These are phyloP conservation scores for Meandrusa payeni DNA, from an alignment of 2,888 invertebrate species.

Conservation along the genomic window DNA sequence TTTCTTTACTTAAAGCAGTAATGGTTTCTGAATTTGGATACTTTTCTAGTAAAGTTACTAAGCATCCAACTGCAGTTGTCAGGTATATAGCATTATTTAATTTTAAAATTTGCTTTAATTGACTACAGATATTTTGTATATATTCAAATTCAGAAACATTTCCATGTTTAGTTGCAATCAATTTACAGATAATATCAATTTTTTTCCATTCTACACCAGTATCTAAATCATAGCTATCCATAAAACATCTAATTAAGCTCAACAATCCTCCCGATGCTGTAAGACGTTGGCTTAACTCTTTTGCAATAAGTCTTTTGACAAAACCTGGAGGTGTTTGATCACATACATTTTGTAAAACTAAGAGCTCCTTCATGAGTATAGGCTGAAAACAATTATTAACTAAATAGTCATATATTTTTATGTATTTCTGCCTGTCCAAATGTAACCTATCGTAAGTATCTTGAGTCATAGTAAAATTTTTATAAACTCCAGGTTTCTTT, in stretches of 20 bases:
- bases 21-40: conserved; percentile 63
- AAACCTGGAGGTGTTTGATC: conserved; percentile 80
- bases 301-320: conserved; percentile 82
- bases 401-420: conserved; percentile 70
- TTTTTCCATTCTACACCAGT: conserved; percentile 84
- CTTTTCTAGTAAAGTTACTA: conserved; percentile 71
- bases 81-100: conserved; percentile 64
- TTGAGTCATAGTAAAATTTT: conserved; percentile 75
- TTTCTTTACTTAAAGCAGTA: conserved; percentile 42
- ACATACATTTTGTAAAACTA: conserved; percentile 81
- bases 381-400: conserved; percentile 80
- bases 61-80: conserved; percentile 78
- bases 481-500: conserved; percentile 76
- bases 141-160: conserved; percentile 67
- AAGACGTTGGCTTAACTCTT: conserved; percentile 81
- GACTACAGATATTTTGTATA: conserved; percentile 73
- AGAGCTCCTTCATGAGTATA: conserved; percentile 84
- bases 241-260: conserved; percentile 83
- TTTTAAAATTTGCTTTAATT: conserved; percentile 72
- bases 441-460: conserved; percentile 75
- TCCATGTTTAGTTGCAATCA: conserved; percentile 81
- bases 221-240: conserved; percentile 78
- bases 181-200: conserved; percentile 83
- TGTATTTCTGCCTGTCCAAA: conserved; percentile 74
- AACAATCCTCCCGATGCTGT: conserved; percentile 82